Evolutionary conservation across 2,888 invertebrate genomes (phyloP).

Genomic region (Yponomeuta evonymella): DNA sequence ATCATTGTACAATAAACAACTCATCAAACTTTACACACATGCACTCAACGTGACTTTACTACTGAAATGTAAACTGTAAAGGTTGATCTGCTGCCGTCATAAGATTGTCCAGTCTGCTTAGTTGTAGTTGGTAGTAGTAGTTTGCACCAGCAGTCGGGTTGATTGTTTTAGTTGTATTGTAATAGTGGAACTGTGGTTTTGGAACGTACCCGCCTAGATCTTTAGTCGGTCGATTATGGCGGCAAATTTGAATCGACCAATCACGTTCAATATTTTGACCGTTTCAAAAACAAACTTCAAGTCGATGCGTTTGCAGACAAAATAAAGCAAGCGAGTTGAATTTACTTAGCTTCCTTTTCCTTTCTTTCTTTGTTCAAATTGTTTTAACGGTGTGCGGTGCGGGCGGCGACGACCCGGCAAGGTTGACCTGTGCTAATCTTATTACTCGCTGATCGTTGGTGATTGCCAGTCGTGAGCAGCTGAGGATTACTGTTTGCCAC

Average conservation of each 20-base stretch:
- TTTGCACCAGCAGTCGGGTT: too few species aligned
- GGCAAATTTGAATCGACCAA: constrained; percentile 61
- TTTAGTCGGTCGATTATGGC: constrained; percentile 38
- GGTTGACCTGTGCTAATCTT: background rate
- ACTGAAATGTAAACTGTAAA: background rate
- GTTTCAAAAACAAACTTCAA: constrained; percentile 37
- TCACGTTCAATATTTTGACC: constrained; percentile 38
- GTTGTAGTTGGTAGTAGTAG: too few species aligned
- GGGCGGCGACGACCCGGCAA: constrained; percentile 1
- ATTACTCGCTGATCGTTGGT: constrained; percentile 33
- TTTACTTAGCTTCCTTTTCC: constrained; percentile 45
- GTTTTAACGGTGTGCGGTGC: constrained; percentile 44
- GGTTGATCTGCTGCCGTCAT: too few species aligned
- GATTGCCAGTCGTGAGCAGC: constrained; percentile 36
- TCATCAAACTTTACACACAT: too few species aligned
- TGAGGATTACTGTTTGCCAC: background rate
- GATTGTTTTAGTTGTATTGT: too few species aligned
- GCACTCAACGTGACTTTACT: too few species aligned
- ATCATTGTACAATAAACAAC: too few species aligned
- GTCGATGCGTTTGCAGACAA: constrained; percentile 18
- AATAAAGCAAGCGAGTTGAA: constrained; percentile 17
- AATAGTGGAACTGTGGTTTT: constrained; percentile 19
- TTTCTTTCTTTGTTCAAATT: constrained; percentile 42
- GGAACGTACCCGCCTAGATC: constrained; percentile 44
- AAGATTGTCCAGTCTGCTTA: too few species aligned